Conservation (phyloP, 2,888 invertebrate species). For the Syritta pipiens region DNA sequence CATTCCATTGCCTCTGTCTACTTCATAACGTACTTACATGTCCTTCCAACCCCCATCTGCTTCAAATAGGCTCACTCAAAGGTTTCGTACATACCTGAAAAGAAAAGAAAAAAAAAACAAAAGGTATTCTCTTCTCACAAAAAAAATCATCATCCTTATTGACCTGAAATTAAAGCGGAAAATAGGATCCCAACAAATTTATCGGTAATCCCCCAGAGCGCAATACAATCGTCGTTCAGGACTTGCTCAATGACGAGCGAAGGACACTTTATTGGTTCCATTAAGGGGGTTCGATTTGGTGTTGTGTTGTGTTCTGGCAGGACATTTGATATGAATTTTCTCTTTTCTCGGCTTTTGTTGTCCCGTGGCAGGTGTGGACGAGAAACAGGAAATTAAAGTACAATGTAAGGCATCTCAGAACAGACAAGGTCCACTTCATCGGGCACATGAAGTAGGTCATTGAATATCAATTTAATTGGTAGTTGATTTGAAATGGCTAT, state of each 20-base stretch:
- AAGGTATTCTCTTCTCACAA: slow-evolving; percentile 3
- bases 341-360: slow-evolving; percentile 52
- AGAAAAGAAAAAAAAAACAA: slow-evolving; percentile 29
- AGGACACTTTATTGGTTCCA: slow-evolving; percentile 49
- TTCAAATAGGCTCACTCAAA: neutral
- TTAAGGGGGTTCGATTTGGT: slow-evolving; percentile 45
- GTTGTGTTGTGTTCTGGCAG: slow-evolving; percentile 13
- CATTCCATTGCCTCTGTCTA: too few species aligned
- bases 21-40: too few species aligned
- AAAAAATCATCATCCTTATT: neutral
- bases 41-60: too few species aligned
- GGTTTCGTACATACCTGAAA: slow-evolving; percentile 20
- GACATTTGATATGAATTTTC: slow-evolving; percentile 36
- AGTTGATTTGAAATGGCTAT: slow-evolving; percentile 54
- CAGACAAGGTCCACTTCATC: neutral
- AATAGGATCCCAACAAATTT: slow-evolving; percentile 32
- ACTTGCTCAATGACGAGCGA: slow-evolving; percentile 48
- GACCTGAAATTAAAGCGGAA: neutral
- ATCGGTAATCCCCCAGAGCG: slow-evolving; percentile 28
- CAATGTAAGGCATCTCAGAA: slow-evolving; percentile 25
- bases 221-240: slow-evolving; percentile 8
- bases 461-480: slow-evolving; percentile 65
- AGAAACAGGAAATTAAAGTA: slow-evolving; percentile 35
- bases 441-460: slow-evolving; percentile 56
- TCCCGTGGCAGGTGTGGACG: slow-evolving; percentile 52